These are phyloP conservation scores for Chiloscyllium plagiosum DNA, from an alignment of 2,113 vertebrate species.

Conservation along the genomic window DNA sequence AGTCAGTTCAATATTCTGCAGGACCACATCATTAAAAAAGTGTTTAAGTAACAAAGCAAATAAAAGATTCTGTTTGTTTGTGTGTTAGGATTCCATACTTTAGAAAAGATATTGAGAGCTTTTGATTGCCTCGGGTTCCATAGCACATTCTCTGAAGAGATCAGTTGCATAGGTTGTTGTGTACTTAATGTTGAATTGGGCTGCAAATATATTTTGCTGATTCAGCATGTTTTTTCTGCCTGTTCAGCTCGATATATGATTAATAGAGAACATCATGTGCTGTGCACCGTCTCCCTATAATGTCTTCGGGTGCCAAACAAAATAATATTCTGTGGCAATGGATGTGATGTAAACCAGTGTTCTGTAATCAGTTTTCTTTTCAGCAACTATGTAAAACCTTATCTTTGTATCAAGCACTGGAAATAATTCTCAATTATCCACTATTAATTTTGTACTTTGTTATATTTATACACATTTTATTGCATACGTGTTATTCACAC, in stretches of 20 bases:
- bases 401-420: neutral
- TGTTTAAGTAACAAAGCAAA: neutral
- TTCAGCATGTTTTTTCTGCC: neutral
- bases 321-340: neutral
- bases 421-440: neutral
- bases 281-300: neutral
- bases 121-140: constrained; percentile 8
- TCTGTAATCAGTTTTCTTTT: neutral
- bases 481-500: neutral
- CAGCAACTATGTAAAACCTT: neutral
- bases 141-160: neutral
- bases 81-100: neutral
- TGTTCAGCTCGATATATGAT: constrained; percentile 16
- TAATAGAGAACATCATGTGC: constrained; percentile 4
- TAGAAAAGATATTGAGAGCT: neutral
- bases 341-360: neutral
- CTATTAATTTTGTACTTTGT: neutral
- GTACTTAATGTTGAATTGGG: constrained; percentile 29
- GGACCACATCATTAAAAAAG: neutral
- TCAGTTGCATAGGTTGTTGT: neutral
- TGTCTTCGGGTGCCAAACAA: neutral
- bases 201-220: neutral
- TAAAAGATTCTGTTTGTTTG: neutral
- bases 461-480: neutral
- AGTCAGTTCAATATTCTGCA: neutral